Base-by-base conservation (phyloP, 1,140 invertebrate species). In the Solenopsis fugax region DNA sequence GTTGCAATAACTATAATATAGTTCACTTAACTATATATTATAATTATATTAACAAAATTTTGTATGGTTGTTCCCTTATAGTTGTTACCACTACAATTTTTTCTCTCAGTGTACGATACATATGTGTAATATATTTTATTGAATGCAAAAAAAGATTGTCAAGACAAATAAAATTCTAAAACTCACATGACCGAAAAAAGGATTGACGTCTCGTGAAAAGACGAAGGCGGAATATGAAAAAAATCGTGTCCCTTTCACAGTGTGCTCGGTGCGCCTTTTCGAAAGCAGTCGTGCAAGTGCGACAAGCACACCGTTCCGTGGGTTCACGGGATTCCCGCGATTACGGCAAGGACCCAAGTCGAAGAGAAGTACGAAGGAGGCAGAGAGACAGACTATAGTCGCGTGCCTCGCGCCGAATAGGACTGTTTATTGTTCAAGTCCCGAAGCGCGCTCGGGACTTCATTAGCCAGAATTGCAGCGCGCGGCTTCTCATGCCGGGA, bases 341-440 rank as follows among this genome's bases (percentile, higher is more conserved):
- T 24, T 5, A 69, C 24, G 13, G 37, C 7, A 54, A 73, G 41
- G 16, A 60, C 24, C 18, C 56, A 69, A 54, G 34, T 60, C 37
- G 37, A 4, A 10, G 18, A 67, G 45, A 58, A 69, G 45, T 37
- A 52, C 21, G 48, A 50, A 45, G 37, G 52, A 67, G 16, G 64
- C 21, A n/a, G 13, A 76, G 13, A 67, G 24, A 75, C 18, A 16
- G 13, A 73, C 78, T 69, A 76, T 77, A 76, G 80, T 81, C 77
- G 77, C 71, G 76, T 87, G 65, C 76, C 67, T 78, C 12, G 82
- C 50, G 58, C 21, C 76, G 56, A 58, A 73, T 88, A 80, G 60
- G 69, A 85, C 85, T 89, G 86, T 91, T 91, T 91, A 91, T 92
- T 88, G 88, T 87, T 92, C 75, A 69, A 65, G 52, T 89, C 82